Conservation (phyloP, 1,140 invertebrate genomes). For the Planococcus citri region DNA sequence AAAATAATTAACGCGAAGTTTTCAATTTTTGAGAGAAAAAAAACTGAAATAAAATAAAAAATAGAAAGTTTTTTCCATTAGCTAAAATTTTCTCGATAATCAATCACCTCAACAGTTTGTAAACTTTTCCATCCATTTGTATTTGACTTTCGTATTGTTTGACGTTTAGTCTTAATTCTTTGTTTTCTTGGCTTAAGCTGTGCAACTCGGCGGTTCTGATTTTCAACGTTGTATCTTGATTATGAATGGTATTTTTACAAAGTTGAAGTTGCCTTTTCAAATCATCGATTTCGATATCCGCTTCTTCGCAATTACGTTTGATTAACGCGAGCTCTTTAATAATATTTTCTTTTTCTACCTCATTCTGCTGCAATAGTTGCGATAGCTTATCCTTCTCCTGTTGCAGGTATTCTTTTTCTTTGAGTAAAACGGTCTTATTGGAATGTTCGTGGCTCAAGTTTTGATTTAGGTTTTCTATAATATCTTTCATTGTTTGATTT, state of each 20-base stretch:
- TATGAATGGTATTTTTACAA: conserved; percentile 4
- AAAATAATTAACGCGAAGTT: too few species aligned
- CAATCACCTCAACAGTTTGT: conserved; percentile 1
- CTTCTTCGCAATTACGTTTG: neutral
- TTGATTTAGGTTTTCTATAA: neutral
- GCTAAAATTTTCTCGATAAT: neutral
- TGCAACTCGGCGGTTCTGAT: neutral
- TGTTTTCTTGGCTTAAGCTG: neutral
- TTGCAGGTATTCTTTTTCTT: neutral
- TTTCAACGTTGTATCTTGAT: neutral
- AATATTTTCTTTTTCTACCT: neutral
- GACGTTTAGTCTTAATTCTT: neutral
- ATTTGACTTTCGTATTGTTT: conserved; percentile 12
- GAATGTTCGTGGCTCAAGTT: neutral
- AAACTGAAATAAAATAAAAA: too few species aligned
- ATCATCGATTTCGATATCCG: neutral
- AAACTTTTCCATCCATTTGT: conserved; percentile 12
- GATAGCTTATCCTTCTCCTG: neutral
- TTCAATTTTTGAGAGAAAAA: too few species aligned
- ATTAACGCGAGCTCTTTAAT: neutral
- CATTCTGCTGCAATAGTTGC: neutral
- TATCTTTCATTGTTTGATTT: neutral
- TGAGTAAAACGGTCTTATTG: neutral
- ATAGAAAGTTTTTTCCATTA: too few species aligned
- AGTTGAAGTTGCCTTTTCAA: neutral